Evolutionary conservation across 2,888 invertebrate species (phyloP).

Genomic region (Chrysolina americana): DNA sequence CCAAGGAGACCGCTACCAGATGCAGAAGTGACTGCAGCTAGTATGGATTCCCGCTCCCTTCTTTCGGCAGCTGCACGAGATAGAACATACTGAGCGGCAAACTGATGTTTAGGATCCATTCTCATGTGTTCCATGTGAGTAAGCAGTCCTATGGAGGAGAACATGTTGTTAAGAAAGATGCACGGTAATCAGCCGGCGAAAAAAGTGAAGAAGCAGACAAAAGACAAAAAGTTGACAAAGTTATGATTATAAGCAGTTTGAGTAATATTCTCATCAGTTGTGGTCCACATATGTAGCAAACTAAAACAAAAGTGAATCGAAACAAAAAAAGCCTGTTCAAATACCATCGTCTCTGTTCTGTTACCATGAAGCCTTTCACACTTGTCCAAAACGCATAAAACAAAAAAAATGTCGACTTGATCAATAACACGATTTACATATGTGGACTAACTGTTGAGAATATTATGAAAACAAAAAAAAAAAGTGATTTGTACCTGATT

Average conservation of each 20-base stretch:
- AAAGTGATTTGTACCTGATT: constrained; percentile 79
- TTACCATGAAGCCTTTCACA: constrained; percentile 27
- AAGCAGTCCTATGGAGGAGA: constrained; percentile 78
- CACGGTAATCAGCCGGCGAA: neutral
- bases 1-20: constrained; percentile 77
- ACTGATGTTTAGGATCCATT: constrained; percentile 97
- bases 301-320: constrained; percentile 44
- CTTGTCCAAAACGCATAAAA: constrained; percentile 27
- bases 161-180: neutral
- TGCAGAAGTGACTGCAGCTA: constrained; percentile 76
- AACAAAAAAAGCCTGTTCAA: constrained; percentile 27
- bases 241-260: constrained; percentile 39
- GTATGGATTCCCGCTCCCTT: constrained; percentile 84
- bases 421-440: constrained; percentile 45
- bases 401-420: constrained; percentile 31
- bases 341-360: constrained; percentile 15
- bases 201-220: constrained; percentile 30
- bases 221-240: constrained; percentile 26
- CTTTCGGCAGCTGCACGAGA: constrained; percentile 92
- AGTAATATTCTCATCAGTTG: constrained; percentile 59
- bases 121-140: constrained; percentile 97
- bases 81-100: constrained; percentile 93
- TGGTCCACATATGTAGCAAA: constrained; percentile 57
- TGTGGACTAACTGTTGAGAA: constrained; percentile 55
- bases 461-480: constrained; percentile 49